Conservation (phyloP, 2,888 invertebrate genomes). For the Xestia xanthographa region DNA sequence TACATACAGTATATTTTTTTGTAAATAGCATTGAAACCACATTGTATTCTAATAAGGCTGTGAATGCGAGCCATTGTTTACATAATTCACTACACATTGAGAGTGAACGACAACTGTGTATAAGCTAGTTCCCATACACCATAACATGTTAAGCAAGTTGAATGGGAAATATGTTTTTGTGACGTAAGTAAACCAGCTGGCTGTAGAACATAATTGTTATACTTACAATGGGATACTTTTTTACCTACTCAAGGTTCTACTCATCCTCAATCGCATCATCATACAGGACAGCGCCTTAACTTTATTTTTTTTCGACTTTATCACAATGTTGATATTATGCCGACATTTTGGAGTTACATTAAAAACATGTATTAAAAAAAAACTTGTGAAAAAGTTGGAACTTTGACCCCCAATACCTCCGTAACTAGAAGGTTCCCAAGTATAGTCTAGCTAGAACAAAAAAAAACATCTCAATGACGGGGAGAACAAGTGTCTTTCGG, state of each 20-base stretch:
- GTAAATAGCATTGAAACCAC: constrained; percentile 21
- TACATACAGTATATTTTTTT: constrained; percentile 36
- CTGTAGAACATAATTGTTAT: not conserved
- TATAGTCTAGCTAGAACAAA: too few species aligned
- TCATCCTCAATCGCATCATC: not conserved
- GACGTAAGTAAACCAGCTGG: not conserved
- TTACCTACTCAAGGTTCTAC: too few species aligned
- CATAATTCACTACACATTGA: constrained; percentile 41
- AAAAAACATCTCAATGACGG: too few species aligned
- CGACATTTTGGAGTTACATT: not conserved
- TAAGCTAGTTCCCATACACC: constrained; percentile 6
- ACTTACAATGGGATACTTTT: not conserved
- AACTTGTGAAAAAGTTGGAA: too few species aligned
- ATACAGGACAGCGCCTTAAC: not conserved
- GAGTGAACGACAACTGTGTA: not conserved
- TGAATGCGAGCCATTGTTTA: constrained; percentile 33
- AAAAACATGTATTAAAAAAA: too few species aligned
- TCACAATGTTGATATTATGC: not conserved
- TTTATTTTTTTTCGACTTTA: not conserved
- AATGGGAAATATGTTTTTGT: constrained; percentile 10
- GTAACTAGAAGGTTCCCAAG: too few species aligned
- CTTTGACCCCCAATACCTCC: too few species aligned
- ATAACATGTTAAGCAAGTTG: not conserved
- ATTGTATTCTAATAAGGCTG: constrained; percentile 64
- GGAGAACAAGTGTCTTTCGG: too few species aligned